These are phyloP conservation scores for Autographa gamma DNA, from an alignment of 2,888 invertebrate species.

Conservation along the genomic window DNA sequence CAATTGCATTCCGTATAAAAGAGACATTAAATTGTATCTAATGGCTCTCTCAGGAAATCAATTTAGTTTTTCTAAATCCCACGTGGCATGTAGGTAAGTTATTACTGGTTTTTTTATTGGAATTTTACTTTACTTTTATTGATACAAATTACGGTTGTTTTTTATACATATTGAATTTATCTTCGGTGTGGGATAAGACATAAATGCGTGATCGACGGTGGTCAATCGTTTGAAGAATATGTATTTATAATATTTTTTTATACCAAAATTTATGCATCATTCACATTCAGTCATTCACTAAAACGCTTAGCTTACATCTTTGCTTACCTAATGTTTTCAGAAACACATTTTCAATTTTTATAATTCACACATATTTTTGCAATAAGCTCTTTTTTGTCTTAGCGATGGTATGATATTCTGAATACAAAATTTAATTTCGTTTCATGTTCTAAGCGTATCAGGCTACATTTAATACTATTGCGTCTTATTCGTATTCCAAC, in stretches of 20 bases:
- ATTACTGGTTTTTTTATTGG: too few relatives aligned
- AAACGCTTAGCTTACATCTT: too few relatives aligned
- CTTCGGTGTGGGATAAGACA: too few relatives aligned
- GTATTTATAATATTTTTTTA: too few relatives aligned
- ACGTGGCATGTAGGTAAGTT: background rate
- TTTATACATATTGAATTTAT: too few relatives aligned
- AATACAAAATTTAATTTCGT: constrained; percentile 9
- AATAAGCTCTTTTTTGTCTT: background rate
- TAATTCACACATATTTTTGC: background rate
- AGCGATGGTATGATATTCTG: background rate
- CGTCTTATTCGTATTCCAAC: background rate
- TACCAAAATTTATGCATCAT: too few relatives aligned
- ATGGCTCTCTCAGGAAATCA: background rate
- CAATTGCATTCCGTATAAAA: background rate
- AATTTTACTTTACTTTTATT: too few relatives aligned
- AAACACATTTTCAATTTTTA: background rate
- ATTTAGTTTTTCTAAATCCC: background rate
- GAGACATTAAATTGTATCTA: background rate
- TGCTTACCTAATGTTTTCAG: background rate
- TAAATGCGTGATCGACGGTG: too few relatives aligned
- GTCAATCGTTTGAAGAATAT: too few relatives aligned
- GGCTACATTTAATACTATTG: background rate
- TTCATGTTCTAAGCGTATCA: background rate
- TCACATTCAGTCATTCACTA: too few relatives aligned
- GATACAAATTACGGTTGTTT: too few relatives aligned